Evolutionary conservation across 1,140 invertebrate genomes (phyloP), one percentile per base, ranked within the genome.

Genomic region (Stenopsyche tienmushanensis): DNA sequence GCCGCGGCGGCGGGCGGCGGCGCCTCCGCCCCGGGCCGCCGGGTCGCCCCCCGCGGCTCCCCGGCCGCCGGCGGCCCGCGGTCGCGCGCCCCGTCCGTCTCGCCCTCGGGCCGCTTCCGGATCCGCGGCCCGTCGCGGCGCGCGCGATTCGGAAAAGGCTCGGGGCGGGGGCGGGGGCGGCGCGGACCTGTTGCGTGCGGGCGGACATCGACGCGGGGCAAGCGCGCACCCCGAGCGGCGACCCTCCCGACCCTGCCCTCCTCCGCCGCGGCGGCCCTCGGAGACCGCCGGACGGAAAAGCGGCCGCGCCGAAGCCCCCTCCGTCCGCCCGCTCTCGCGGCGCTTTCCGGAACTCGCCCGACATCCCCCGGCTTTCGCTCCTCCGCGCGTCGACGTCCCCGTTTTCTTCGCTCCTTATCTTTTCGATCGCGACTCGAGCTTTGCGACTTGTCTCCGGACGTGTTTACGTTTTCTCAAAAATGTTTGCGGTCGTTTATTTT

Each of bases 321-420:
- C 52, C 18, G 17, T 34, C 25, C 52, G 39, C 29, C n/a, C n/a
- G 39, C 39, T 54, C 39, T 34, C 49, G 26, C 49, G 45, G 18
- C 49, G 23, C 24, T 54, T 54, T 54, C 39, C 52, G 25, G 52
- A 54, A 42, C 9, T 42, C 49, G 52, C 24, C 1, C 52, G 25
- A n/a, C 45, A 17, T 13, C 18, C 18, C 18, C 42, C 3, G 3
- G 24, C 47, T 8, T 23, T 23, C 17, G 17, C 47, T 23, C 7
- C 15, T 50, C 7, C 20, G 49, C 7, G 25, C 20, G 42, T 17
- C 42, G 42, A 15, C 18, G 42, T 15, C 42, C 45, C 17, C 45
- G 45, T 21, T 49, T 3, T 15, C 3, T 49, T 21, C 45, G 10
- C 45, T 21, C 15, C n/a, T n/a, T n/a, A n/a, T n/a, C n/a, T n/a